A percentile compares a stretch with the other conserved stretches of the same genome.
These are phyloP conservation scores for Anguilla japonica DNA, from an alignment of 2,113 vertebrate genomes.

Conservation along the genomic window DNA sequence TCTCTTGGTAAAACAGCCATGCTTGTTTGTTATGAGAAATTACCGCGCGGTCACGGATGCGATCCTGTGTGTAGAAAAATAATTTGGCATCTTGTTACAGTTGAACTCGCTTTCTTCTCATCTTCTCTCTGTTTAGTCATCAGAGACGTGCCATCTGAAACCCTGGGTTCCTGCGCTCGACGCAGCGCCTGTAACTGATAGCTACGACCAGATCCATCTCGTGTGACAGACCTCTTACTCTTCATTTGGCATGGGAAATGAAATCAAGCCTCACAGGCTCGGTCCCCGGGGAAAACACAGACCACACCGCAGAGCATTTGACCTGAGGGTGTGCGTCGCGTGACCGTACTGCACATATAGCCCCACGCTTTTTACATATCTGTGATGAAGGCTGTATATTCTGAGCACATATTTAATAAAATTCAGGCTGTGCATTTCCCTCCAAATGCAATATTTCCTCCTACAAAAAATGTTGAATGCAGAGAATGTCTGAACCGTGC, in stretches of 20 bases:
- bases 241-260: constrained; percentile 20
- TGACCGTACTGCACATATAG: neutral
- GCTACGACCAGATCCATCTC: neutral
- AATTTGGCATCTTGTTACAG: constrained; percentile 18
- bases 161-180: neutral
- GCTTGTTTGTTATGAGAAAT: constrained; percentile 21
- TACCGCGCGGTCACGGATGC: neutral
- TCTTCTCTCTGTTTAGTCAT: constrained; percentile 23
- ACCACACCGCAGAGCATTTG: neutral
- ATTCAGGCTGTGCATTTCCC: neutral
- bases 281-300: neutral
- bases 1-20: constrained; percentile 7
- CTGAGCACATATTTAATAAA: neutral
- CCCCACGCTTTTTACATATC: neutral
- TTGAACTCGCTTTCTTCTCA: constrained; percentile 9
- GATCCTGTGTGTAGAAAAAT: constrained; percentile 16
- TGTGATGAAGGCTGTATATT: neutral
- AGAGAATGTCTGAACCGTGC: neutral
- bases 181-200: constrained; percentile 14
- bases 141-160: neutral
- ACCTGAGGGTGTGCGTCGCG: neutral
- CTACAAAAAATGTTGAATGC: neutral
- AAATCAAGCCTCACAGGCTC: constrained; percentile 12
- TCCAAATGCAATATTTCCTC: neutral
- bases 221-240: constrained; percentile 10